These are phyloP conservation scores for Chloropsis cyanopogon DNA, from an alignment of 2,113 vertebrate genomes.

Conservation along the genomic window DNA sequence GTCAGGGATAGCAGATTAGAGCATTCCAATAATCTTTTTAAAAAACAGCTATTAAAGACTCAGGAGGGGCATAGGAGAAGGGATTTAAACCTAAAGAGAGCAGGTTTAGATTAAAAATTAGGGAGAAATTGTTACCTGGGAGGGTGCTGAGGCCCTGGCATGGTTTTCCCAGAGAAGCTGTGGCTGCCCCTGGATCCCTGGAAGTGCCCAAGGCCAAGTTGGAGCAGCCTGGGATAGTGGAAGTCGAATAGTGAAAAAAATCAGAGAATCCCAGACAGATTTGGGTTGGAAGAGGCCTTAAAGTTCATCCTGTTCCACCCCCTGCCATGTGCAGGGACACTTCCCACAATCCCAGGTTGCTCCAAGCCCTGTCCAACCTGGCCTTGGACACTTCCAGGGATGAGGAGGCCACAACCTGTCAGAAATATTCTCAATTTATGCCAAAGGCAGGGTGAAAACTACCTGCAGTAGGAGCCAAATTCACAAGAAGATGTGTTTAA, in stretches of 20 bases:
- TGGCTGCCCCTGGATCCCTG: not conserved
- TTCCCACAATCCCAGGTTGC: not conserved
- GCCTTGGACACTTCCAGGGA: not conserved
- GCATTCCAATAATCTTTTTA: not conserved
- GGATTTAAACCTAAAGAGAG: not conserved
- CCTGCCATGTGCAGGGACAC: not conserved
- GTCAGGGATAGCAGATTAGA: not conserved
- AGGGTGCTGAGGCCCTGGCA: not conserved
- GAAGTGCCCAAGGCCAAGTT: not conserved
- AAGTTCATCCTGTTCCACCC: not conserved
- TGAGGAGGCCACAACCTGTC: not conserved
- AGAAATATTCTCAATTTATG: not conserved
- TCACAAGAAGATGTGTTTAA: not conserved
- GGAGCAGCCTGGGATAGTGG: fast-evolving
- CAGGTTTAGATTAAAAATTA: not conserved
- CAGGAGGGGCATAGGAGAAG: not conserved
- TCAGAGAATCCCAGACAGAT: not conserved
- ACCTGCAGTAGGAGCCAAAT: not conserved
- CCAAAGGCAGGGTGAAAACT: not conserved
- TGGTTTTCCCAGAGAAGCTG: not conserved
- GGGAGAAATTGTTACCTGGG: not conserved
- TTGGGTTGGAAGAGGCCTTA: not conserved
- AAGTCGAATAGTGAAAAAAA: not conserved
- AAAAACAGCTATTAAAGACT: not conserved
- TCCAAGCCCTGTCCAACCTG: not conserved